phyloP scores from a whole-genome alignment of 1,140 invertebrate genomes.

The Pseudomyrmex concolor region DNA sequence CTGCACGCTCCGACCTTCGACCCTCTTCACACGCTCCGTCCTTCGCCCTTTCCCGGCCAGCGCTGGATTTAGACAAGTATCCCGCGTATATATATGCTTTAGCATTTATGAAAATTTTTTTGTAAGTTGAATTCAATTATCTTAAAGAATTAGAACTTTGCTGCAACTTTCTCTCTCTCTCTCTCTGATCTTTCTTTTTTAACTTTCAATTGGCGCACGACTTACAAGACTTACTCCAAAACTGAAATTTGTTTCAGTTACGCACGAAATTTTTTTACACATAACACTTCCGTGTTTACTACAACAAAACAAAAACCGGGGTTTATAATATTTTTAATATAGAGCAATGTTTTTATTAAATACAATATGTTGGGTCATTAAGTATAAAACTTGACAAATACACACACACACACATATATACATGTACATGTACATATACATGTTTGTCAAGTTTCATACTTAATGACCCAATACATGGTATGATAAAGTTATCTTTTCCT shows the following conservation, averaged over 20 bases:
- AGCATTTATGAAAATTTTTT: background rate
- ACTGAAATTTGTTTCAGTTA: background rate
- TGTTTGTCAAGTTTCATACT: background rate
- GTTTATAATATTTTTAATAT: no score
- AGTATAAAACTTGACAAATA: background rate
- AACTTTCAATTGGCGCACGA: no score
- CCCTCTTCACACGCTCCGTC: background rate
- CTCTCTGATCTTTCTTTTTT: background rate
- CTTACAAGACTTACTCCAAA: background rate
- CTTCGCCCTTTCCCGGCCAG: background rate
- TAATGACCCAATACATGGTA: background rate
- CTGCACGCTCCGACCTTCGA: slow-evolving; percentile 26
- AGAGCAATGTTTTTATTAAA: no score
- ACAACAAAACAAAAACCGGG: no score
- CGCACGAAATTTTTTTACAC: no score
- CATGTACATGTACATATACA: no score
- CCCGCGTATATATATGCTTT: background rate
- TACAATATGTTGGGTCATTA: no score
- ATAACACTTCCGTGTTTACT: no score
- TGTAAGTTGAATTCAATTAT: background rate
- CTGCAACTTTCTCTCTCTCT: background rate
- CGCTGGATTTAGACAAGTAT: slow-evolving; percentile 20
- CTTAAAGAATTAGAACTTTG: background rate
- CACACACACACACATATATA: background rate
- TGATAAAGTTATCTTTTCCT: background rate